These are phyloP conservation scores for Enteromius anoplus DNA, from an alignment of 2,797 vertebrate genomes.

Conservation along the genomic window DNA sequence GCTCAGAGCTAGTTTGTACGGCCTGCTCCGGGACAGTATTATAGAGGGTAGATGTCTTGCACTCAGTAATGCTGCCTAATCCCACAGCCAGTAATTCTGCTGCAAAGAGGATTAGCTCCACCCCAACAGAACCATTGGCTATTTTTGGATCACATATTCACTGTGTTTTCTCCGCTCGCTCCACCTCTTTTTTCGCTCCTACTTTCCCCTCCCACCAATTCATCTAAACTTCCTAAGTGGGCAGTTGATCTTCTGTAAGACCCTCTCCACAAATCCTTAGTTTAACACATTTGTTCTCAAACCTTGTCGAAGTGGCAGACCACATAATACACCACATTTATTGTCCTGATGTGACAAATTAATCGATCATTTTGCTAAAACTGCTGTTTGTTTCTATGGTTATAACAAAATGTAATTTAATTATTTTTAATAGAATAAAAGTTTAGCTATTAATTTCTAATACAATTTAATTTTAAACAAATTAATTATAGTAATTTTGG, in stretches of 20 bases:
- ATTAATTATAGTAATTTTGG: too few relatives aligned
- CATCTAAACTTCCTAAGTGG: conserved; percentile 19
- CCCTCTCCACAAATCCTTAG: background rate
- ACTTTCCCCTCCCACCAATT: conserved; percentile 53
- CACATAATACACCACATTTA: background rate
- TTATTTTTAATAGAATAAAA: too few relatives aligned
- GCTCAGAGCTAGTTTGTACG: conserved; percentile 66
- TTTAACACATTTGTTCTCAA: background rate
- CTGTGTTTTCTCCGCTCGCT: conserved; percentile 65
- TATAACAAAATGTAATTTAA: background rate
- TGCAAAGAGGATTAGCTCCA: conserved; percentile 94
- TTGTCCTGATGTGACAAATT: background rate
- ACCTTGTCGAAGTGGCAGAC: background rate
- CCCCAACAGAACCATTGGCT: conserved; percentile 82
- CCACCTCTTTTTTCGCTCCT: conserved; percentile 42
- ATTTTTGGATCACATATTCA: conserved; percentile 85
- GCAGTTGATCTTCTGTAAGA: conserved; percentile 7
- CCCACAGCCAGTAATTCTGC: conserved; percentile 82
- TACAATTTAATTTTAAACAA: too few relatives aligned
- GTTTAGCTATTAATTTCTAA: too few relatives aligned
- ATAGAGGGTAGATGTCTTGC: conserved; percentile 76
- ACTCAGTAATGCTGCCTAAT: conserved; percentile 87
- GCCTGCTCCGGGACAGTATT: conserved; percentile 72
- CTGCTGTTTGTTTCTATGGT: background rate
- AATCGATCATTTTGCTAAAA: background rate